phyloP scores from a whole-genome alignment of 2,888 invertebrate species.

The Drosophila mulleri region DNA sequence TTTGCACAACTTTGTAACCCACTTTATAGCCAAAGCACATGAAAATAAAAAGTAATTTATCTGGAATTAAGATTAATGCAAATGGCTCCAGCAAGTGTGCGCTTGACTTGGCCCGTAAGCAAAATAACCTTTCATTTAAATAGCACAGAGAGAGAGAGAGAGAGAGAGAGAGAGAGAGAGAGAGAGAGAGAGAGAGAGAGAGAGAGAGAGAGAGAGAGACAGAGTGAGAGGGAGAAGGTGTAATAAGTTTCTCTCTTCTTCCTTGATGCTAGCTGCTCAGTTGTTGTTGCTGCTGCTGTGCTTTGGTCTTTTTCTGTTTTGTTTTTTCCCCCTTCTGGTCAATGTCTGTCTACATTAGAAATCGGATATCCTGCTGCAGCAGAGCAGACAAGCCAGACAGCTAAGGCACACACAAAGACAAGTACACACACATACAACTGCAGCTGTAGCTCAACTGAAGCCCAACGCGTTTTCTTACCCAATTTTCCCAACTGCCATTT shows the following conservation, averaged over 20 bases:
- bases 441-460: conserved; percentile 47
- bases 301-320: conserved; percentile 8
- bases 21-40: not conserved
- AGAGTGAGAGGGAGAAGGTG: not conserved
- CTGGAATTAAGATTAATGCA: not conserved
- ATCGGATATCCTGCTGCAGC: conserved; percentile 75
- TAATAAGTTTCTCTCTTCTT: conserved; percentile 7
- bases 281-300: conserved; percentile 8
- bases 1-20: not conserved
- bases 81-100: conserved; percentile 15
- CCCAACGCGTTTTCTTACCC: conserved; percentile 28
- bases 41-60: not conserved
- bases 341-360: conserved; percentile 65
- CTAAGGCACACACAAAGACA: conserved; percentile 6
- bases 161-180: not conserved
- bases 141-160: not conserved
- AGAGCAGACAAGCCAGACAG: conserved; percentile 55
- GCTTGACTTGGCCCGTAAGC: conserved; percentile 17
- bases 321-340: not conserved
- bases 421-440: conserved; percentile 28
- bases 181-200: not conserved
- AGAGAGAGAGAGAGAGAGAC: not conserved
- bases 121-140: conserved; percentile 36
- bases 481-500: conserved; percentile 17
- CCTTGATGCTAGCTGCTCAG: conserved; percentile 10